Conservation (phyloP, 2,113 vertebrate species). For the Odocoileus virginianus region DNA sequence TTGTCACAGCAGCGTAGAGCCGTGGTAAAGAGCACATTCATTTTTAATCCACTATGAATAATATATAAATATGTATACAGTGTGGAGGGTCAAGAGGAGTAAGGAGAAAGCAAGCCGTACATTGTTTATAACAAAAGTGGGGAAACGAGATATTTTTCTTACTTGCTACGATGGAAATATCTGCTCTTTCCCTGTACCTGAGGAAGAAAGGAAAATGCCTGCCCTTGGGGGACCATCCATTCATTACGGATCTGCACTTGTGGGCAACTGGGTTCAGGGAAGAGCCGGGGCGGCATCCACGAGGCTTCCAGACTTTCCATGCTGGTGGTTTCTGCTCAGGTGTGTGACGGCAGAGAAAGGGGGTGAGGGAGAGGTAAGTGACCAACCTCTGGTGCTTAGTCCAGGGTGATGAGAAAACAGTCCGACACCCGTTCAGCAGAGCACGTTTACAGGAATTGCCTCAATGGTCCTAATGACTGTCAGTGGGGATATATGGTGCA, state of each 20-base stretch:
- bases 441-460: rapidly evolving
- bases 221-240: conserved; percentile 75
- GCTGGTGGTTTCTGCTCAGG: neutral
- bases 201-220: conserved; percentile 63
- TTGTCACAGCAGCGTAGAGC: conserved; percentile 84
- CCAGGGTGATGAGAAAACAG: neutral
- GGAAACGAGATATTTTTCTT: conserved; percentile 80
- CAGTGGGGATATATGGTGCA: rapidly evolving
- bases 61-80: conserved; percentile 89
- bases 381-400: neutral
- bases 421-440: rapidly evolving
- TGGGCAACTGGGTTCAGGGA: conserved; percentile 61
- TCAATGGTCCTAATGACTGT: rapidly evolving
- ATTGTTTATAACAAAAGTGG: conserved; percentile 81
- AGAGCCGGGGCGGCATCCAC: neutral
- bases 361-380: neutral
- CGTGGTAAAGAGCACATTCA: conserved; percentile 87
- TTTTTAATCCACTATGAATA: conserved; percentile 91
- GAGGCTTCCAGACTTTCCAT: neutral
- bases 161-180: conserved; percentile 75
- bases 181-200: conserved; percentile 76
- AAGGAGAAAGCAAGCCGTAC: conserved; percentile 78
- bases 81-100: conserved; percentile 78
- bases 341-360: neutral
- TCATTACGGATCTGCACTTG: conserved; percentile 74